phyloP scores from a whole-genome alignment of 37 sponge, comb jelly and placozoan genomes.

The Chondrilla cf. caribensis region DNA sequence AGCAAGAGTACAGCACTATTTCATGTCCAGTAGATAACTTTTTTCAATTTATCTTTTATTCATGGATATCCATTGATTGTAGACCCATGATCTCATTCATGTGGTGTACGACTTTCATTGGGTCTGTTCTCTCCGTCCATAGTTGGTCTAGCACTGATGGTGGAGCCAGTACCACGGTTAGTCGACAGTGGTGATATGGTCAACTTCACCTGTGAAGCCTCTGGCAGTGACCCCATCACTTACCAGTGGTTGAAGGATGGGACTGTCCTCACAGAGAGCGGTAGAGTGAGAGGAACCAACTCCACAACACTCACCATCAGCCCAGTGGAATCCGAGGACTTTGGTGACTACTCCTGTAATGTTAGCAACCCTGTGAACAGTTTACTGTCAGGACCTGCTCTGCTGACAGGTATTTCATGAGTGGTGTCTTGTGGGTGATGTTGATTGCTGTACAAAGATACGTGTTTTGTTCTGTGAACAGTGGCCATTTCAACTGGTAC shows the following conservation, averaged over 20 bases:
- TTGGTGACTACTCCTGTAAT: not conserved
- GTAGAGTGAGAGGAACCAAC: not conserved
- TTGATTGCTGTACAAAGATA: too few species aligned
- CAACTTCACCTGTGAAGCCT: not conserved
- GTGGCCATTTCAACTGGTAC: too few species aligned
- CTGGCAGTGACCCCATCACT: conserved; percentile 21
- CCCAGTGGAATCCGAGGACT: conserved; percentile 12
- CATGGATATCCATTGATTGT: too few species aligned
- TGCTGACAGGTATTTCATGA: not conserved
- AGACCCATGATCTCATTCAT: too few species aligned
- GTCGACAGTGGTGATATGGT: not conserved
- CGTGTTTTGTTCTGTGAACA: too few species aligned
- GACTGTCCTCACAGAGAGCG: not conserved
- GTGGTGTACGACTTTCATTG: too few species aligned
- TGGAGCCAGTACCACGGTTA: not conserved
- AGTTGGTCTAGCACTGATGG: conserved; percentile 13
- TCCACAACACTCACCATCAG: not conserved
- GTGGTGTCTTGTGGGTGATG: too few species aligned
- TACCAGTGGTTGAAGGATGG: conserved; percentile 30
- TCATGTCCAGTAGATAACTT: too few species aligned
- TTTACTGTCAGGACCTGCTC: not conserved
- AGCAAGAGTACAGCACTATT: too few species aligned
- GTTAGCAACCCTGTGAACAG: not conserved
- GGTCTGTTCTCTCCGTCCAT: too few species aligned
- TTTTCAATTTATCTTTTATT: too few species aligned